A percentile compares a stretch with the other conserved stretches of the same genome.
These are phyloP conservation scores for Pempheris klunzingeri DNA, from an alignment of 2,797 vertebrate genomes.

Conservation along the genomic window DNA sequence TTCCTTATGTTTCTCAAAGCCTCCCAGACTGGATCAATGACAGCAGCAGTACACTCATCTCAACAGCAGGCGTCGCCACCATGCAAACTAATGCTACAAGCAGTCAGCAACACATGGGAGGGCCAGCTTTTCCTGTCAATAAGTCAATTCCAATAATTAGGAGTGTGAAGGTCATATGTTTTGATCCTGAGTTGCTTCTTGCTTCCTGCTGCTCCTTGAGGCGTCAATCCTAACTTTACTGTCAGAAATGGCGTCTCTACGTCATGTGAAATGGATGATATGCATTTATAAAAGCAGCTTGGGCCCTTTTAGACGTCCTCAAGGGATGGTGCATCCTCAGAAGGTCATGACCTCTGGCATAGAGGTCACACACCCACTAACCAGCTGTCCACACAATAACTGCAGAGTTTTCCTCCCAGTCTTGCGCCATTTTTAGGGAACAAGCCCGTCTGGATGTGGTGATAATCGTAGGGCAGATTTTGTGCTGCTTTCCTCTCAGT, in stretches of 20 bases:
- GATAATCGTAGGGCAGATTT: background rate
- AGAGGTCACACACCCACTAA: constrained; percentile 32
- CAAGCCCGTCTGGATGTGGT: background rate
- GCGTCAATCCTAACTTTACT: background rate
- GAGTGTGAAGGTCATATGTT: constrained; percentile 8
- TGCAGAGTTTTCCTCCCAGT: background rate
- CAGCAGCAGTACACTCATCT: constrained; percentile 46
- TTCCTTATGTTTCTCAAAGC: constrained; percentile 13
- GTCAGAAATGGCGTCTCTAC: background rate
- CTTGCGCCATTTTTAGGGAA: background rate
- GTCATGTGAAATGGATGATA: background rate
- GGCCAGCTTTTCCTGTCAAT: constrained; percentile 29
- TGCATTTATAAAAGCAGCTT: background rate
- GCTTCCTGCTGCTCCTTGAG: background rate
- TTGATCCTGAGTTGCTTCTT: background rate
- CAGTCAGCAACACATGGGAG: constrained; percentile 1
- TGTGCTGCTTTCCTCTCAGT: background rate
- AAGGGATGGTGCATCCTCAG: constrained; percentile 18
- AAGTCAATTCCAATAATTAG: constrained; percentile 16
- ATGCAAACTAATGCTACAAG: constrained; percentile 37
- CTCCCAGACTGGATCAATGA: constrained; percentile 4
- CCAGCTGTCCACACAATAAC: constrained; percentile 53
- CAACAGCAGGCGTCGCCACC: constrained; percentile 73
- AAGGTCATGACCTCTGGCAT: constrained; percentile 62
- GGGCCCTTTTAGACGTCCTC: background rate